Evolutionary conservation across 2,113 vertebrate species (phyloP).

Genomic region (Gavia stellata): DNA sequence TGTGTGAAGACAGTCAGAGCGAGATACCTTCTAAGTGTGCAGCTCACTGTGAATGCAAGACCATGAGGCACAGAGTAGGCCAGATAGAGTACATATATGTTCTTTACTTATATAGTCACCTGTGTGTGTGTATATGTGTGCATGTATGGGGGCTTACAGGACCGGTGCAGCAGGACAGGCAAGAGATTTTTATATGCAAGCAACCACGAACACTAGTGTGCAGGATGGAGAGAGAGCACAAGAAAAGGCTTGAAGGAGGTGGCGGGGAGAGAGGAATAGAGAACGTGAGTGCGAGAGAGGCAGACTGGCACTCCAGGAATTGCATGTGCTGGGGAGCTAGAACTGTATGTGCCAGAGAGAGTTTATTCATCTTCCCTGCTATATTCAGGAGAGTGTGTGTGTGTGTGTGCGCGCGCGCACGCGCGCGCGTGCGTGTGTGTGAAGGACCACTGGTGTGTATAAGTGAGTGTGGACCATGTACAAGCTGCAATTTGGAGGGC

Average conservation of each 20-base stretch:
- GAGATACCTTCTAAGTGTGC: neutral
- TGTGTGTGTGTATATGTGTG: neutral
- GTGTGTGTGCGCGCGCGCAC: neutral
- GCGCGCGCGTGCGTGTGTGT: neutral
- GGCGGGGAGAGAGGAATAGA: neutral
- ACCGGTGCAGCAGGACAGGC: neutral
- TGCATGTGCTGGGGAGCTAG: neutral
- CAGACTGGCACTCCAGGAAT: constrained; percentile 17
- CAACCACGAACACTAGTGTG: neutral
- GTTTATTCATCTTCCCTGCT: neutral
- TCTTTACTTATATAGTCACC: neutral
- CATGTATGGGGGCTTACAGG: neutral
- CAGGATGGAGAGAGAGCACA: neutral
- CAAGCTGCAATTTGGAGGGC: neutral
- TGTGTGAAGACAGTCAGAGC: neutral
- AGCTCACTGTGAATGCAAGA: neutral
- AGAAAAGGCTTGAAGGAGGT: neutral
- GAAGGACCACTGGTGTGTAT: neutral
- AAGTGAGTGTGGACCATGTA: neutral
- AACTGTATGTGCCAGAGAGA: neutral
- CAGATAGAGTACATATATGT: neutral
- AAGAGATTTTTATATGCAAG: neutral
- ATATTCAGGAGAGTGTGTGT: neutral
- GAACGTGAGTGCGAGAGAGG: neutral
- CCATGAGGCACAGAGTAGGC: neutral